phyloP scores from a whole-genome alignment of 2,888 invertebrate genomes.

The Sphinx pinastri region DNA sequence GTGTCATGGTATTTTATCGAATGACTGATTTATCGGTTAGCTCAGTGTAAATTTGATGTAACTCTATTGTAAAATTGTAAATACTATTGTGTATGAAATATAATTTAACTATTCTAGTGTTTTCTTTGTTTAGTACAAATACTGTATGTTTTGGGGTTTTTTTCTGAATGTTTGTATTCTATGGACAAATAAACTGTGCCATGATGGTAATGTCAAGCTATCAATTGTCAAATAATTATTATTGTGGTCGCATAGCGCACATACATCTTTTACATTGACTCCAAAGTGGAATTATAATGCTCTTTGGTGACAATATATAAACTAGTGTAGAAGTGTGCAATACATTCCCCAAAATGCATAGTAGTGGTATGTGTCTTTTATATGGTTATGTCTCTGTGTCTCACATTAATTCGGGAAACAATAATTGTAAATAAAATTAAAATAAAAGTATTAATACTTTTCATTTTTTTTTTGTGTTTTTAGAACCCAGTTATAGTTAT shows the following conservation, averaged over 20 bases:
- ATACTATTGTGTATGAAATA: slow-evolving; percentile 54
- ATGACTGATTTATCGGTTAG: slow-evolving; percentile 73
- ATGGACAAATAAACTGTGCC: slow-evolving; percentile 50
- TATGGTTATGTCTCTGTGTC: slow-evolving; percentile 39
- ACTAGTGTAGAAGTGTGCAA: slow-evolving; percentile 53
- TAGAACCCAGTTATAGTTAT: neutral
- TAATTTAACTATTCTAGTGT: slow-evolving; percentile 50
- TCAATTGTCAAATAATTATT: slow-evolving; percentile 1
- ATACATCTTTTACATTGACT: neutral
- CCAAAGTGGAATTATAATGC: no score
- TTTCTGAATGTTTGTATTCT: slow-evolving; percentile 39
- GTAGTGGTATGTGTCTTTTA: slow-evolving; percentile 37
- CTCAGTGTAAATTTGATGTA: slow-evolving; percentile 48
- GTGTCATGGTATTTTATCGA: slow-evolving; percentile 59
- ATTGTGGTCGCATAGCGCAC: neutral
- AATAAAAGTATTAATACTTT: slow-evolving; percentile 29
- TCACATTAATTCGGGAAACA: slow-evolving; percentile 18
- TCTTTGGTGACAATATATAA: slow-evolving; percentile 26
- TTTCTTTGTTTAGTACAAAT: slow-evolving; percentile 57
- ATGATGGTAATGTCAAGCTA: slow-evolving; percentile 42
- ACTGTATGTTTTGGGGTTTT: slow-evolving; percentile 60
- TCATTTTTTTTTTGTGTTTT: neutral
- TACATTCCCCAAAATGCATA: slow-evolving; percentile 70
- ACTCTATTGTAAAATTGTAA: slow-evolving; percentile 49
- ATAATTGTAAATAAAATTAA: slow-evolving; percentile 29